phyloP scores from a whole-genome alignment of 2,113 vertebrate species.

The Cyanoderma ruficeps region DNA sequence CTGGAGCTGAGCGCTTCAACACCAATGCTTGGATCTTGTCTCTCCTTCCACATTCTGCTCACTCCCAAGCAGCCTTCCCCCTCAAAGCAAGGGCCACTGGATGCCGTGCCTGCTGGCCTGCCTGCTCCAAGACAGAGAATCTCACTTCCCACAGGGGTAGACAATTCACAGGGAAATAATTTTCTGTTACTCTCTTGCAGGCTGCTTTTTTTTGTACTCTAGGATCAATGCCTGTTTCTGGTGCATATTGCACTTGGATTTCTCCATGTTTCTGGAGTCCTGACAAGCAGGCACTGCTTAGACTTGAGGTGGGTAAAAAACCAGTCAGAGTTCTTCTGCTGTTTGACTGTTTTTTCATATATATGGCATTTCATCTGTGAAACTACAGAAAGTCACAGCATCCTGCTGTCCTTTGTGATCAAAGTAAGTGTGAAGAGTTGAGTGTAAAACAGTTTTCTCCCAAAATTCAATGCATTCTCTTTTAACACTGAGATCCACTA shows the following conservation, averaged over 20 bases:
- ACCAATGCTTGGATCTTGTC: not conserved
- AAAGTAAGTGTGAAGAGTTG: not conserved
- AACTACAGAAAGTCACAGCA: not conserved
- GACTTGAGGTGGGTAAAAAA: not conserved
- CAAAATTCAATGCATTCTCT: not conserved
- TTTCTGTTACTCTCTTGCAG: not conserved
- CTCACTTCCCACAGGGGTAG: not conserved
- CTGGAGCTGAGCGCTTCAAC: not conserved
- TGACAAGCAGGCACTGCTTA: not conserved
- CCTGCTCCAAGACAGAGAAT: not conserved
- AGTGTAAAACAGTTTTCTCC: not conserved
- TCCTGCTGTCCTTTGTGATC: accelerated
- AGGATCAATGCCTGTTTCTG: not conserved
- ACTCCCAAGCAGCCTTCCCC: not conserved
- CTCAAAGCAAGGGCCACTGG: not conserved
- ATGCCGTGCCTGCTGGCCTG: not conserved
- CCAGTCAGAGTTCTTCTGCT: not conserved
- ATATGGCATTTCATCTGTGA: not conserved
- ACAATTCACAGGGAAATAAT: not conserved
- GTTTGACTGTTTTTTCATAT: not conserved
- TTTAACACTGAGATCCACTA: not conserved
- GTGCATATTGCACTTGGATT: not conserved
- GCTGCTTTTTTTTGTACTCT: not conserved
- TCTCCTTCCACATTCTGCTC: not conserved
- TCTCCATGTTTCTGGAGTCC: not conserved